These are phyloP conservation scores for Callospermophilus lateralis DNA, from an alignment of 2,113 vertebrate genomes.

Conservation along the genomic window DNA sequence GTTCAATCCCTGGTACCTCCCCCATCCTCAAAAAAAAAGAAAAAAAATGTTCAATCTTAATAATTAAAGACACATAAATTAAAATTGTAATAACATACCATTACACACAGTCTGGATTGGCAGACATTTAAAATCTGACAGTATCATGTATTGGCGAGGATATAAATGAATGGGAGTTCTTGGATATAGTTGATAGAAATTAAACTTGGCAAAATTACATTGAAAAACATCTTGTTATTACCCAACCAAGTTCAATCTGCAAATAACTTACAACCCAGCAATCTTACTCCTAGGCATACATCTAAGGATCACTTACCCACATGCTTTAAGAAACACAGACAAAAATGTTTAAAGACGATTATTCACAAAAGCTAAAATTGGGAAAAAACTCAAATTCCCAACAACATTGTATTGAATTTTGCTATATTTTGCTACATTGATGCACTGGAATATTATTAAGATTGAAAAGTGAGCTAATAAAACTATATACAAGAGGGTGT, in stretches of 20 bases:
- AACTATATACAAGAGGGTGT: neutral
- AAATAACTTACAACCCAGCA: neutral
- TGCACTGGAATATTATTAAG: neutral
- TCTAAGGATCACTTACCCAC: neutral
- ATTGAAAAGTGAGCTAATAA: neutral
- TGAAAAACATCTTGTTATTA: slow-evolving; percentile 49
- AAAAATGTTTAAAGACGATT: neutral
- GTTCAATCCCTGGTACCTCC: too few species aligned
- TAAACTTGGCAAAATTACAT: neutral
- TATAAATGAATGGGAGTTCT: slow-evolving; percentile 18
- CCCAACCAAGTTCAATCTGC: neutral
- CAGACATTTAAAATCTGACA: neutral
- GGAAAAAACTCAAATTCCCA: neutral
- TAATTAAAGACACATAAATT: slow-evolving; percentile 29
- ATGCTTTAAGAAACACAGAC: neutral
- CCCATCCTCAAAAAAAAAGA: too few species aligned
- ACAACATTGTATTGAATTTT: neutral
- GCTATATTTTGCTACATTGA: neutral
- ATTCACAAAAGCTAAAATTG: neutral
- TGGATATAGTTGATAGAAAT: neutral
- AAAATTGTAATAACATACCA: neutral
- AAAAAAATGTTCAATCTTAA: neutral
- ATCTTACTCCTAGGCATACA: neutral
- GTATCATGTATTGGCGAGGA: neutral
- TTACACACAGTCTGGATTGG: neutral